Percentiles rank a stretch among this genome's conserved stretches.
Conservation (phyloP, 2,113 vertebrate species). For the Petromus typicus region DNA sequence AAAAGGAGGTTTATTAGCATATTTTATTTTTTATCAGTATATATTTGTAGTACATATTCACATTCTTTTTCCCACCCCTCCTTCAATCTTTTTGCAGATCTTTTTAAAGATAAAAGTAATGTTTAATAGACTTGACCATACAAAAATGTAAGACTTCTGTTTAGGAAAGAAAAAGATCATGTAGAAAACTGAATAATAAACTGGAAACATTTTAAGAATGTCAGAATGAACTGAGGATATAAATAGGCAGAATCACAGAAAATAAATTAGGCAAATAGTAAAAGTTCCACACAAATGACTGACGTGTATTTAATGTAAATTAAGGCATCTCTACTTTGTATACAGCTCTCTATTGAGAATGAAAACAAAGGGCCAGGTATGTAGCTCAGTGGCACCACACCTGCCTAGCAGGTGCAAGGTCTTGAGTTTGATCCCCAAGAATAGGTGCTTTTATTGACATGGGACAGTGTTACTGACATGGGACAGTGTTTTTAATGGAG, state of each 20-base stretch:
- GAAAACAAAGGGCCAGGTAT: neutral
- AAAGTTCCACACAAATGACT: neutral
- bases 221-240: conserved; percentile 13
- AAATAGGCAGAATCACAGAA: neutral
- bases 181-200: neutral
- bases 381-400: too few species aligned
- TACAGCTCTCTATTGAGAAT: conserved; percentile 20
- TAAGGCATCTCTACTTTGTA: neutral
- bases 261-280: neutral
- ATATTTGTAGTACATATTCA: neutral
- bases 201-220: neutral
- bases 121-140: neutral
- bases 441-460: neutral
- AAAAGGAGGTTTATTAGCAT: neutral
- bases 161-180: conserved; percentile 18
- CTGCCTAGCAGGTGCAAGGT: too few species aligned
- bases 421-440: too few species aligned
- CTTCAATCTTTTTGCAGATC: neutral
- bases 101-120: conserved; percentile 22
- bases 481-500: neutral
- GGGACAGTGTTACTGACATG: neutral
- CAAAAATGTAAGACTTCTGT: neutral
- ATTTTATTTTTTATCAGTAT: neutral
- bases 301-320: neutral
- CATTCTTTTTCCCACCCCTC: neutral